Percentiles rank a stretch among this genome's conserved stretches.
phyloP scores from a whole-genome alignment of 2,113 vertebrate genomes.

The Procapra przewalskii region DNA sequence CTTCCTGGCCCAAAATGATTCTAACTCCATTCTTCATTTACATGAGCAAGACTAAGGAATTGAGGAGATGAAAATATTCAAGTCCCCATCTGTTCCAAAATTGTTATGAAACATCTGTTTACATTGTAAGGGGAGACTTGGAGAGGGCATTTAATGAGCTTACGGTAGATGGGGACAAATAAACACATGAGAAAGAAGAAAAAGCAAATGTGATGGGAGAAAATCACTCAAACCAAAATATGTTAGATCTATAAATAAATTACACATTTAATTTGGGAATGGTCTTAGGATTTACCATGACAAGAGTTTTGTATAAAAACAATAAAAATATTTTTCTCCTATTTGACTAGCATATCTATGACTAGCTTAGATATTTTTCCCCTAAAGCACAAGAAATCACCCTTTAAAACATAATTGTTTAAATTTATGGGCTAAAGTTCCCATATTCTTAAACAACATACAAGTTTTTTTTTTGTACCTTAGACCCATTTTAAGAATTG shows the following conservation, averaged over 20 bases:
- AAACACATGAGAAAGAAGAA: neutral
- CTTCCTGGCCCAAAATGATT: neutral
- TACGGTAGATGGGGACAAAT: neutral
- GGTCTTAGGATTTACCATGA: neutral
- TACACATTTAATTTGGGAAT: neutral
- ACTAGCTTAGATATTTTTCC: neutral
- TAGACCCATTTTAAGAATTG: neutral
- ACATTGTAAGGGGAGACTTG: neutral
- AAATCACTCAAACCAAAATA: neutral
- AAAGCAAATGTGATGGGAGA: neutral
- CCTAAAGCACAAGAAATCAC: slow-evolving; percentile 7
- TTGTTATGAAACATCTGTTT: slow-evolving; percentile 25
- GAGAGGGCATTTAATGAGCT: neutral
- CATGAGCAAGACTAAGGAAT: neutral
- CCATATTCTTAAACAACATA: neutral
- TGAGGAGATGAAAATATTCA: neutral
- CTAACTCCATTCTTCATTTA: neutral
- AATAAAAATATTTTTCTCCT: neutral
- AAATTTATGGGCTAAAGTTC: neutral
- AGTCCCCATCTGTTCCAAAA: neutral
- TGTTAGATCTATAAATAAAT: neutral
- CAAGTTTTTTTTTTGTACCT: neutral
- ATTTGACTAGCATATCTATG: neutral
- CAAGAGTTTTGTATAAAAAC: neutral
- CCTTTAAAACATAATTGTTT: neutral